phyloP scores from a whole-genome alignment of 2,797 vertebrate species.

The Percopsis omiscomaycus region DNA sequence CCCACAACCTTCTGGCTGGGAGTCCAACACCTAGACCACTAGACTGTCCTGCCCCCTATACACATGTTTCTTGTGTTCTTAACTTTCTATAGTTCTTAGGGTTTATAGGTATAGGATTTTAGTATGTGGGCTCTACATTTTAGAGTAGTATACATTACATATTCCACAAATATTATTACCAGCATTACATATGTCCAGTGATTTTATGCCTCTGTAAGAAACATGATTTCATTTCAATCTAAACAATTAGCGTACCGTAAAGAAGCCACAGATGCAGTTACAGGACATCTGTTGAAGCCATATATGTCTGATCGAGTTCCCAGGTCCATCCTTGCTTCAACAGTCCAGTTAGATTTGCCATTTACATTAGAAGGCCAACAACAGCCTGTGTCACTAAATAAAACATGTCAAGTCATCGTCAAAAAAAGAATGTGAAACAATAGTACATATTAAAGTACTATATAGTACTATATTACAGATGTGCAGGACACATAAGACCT shows the following conservation, averaged over 20 bases:
- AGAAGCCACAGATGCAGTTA: slow-evolving; percentile 46
- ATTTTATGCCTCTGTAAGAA: neutral
- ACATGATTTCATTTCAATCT: neutral
- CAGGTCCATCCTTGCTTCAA: slow-evolving; percentile 40
- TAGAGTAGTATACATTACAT: neutral
- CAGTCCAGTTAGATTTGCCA: slow-evolving; percentile 31
- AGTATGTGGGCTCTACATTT: neutral
- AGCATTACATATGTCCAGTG: neutral
- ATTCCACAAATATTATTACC: neutral
- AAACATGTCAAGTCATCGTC: neutral
- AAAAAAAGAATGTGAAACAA: neutral
- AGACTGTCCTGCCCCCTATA: no score
- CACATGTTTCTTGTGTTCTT: no score
- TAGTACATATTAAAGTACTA: neutral
- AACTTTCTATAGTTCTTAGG: no score
- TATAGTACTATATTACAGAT: neutral
- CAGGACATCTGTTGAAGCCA: slow-evolving; percentile 58
- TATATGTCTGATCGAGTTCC: slow-evolving; percentile 60
- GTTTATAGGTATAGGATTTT: no score
- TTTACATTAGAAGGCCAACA: slow-evolving; percentile 62
- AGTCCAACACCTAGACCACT: no score
- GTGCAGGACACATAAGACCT: neutral
- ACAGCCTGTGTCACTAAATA: slow-evolving; percentile 56
- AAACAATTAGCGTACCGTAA: slow-evolving; percentile 51
- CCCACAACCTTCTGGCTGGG: no score